These are phyloP conservation scores for Hapalemur alaotrensis DNA, from an alignment of 2,797 vertebrate species.

Conservation along the genomic window DNA sequence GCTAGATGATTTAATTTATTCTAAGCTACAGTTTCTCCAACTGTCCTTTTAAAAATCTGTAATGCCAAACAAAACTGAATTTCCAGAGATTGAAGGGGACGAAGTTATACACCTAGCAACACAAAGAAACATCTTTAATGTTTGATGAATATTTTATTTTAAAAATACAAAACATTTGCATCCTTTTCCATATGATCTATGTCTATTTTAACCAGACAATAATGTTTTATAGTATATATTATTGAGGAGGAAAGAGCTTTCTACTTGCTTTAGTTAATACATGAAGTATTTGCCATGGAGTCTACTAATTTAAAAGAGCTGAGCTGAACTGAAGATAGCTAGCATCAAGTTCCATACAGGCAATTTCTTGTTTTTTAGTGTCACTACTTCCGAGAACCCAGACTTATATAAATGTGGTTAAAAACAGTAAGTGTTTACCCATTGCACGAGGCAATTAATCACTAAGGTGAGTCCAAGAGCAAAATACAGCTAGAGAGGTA, in stretches of 20 bases:
- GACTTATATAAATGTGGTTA: conserved; percentile 44
- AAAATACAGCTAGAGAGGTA: background rate
- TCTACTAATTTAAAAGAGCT: background rate
- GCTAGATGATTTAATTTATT: background rate
- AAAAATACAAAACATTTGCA: background rate
- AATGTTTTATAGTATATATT: background rate
- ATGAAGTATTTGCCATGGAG: background rate
- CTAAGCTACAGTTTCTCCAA: background rate
- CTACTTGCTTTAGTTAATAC: background rate
- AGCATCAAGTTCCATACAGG: background rate
- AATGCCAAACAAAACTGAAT: background rate
- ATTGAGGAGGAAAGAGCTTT: background rate
- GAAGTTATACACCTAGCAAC: background rate
- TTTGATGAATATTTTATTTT: background rate
- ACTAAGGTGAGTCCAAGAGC: conserved; percentile 20
- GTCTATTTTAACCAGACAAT: conserved; percentile 3
- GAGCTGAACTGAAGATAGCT: background rate
- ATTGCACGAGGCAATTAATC: conserved; percentile 5
- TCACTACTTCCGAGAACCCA: conserved; percentile 47
- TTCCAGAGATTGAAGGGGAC: background rate
- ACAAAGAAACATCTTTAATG: background rate
- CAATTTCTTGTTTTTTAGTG: background rate
- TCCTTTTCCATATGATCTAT: background rate
- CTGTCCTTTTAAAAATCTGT: background rate
- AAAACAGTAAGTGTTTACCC: conserved; percentile 57